Conservation (phyloP, 1,140 invertebrate species). For the Drosophila seguyi region DNA sequence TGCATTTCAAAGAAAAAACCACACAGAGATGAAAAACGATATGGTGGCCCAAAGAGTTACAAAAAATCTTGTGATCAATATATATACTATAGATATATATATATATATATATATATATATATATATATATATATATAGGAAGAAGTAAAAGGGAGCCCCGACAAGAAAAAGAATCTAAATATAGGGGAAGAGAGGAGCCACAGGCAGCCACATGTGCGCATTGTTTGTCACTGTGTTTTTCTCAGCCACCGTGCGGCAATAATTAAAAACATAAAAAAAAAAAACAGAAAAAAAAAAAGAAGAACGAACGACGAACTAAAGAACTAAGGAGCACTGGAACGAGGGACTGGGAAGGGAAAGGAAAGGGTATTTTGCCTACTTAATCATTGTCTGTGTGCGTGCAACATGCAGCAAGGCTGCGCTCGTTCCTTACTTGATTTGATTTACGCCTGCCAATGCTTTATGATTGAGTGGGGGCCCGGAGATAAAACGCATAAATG, state of each 20-base stretch:
- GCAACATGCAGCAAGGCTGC: constrained; percentile 69
- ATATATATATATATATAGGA: constrained; percentile 4
- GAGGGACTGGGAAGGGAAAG: background rate
- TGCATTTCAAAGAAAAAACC: constrained; percentile 33
- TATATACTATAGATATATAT: constrained; percentile 2
- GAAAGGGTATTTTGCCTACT: constrained; percentile 75
- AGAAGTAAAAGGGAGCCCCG: constrained; percentile 14
- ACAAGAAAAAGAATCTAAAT: constrained; percentile 23
- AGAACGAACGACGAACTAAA: constrained; percentile 12
- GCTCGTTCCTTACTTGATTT: constrained; percentile 75
- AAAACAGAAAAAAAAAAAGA: background rate
- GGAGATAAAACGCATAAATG: constrained; percentile 57
- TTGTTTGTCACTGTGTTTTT: constrained; percentile 62
- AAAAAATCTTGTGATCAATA: constrained; percentile 24
- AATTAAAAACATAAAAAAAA: constrained; percentile 81
- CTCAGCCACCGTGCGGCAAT: constrained; percentile 79
- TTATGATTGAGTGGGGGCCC: constrained; percentile 79
- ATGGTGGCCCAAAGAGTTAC: background rate
- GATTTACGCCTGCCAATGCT: constrained; percentile 83
- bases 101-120: constrained; percentile 9
- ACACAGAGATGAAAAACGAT: constrained; percentile 45
- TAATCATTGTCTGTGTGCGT: constrained; percentile 82
- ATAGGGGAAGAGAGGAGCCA: constrained; percentile 15
- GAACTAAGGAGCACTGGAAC: constrained; percentile 2
- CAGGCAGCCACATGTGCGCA: constrained; percentile 36